Evolutionary conservation across 2,113 vertebrate species (phyloP), one percentile per base, ranked within the genome.

Genomic region (Epinephelus fuscoguttatus): DNA sequence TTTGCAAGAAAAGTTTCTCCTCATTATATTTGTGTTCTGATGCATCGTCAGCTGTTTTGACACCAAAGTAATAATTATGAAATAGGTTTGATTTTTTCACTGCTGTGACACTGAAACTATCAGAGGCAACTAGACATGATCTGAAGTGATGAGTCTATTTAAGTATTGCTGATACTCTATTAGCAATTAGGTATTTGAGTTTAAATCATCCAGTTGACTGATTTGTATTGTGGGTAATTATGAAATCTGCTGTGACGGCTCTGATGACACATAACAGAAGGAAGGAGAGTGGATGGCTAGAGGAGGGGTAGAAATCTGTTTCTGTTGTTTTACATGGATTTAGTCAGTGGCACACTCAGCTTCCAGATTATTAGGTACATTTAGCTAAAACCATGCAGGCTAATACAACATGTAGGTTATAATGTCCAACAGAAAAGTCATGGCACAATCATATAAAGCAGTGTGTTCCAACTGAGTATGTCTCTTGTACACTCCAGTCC

Each of bases 191-290:
- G 7, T 12, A 0, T 71, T 30, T 56, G 25, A 57, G 23, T 47
- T 33, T 2, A 56, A 62, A 14, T 49, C 45, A 10, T 71, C 42
- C n/a, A 23, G n/a, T 19, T 14, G 42, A 45, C 49, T 59, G 50
- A 60, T 60, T 72, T 67, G 68, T 62, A 59, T 77, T 49, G 27
- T 40, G 33, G 40, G 67, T 49, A 25, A 40, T 23, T 70, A 64
- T 76, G 37, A 42, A n/a, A 21, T 33, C 10, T 56, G 55, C 64
- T 40, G 47, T 4, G 53, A 60, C 18, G 21, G 47, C 61, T 75
- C 61, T n/a, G 47, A 19, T 27, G 55, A 40, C 6, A 50, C n/a
- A 40, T 40, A 66, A 84, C 57, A 42, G 4, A 30, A 42, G 17
- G 3, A 45, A 42, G 40, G 15, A 9, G 14, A 19, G 11, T 2